Base-by-base conservation (phyloP, 2,797 vertebrate genomes). In the Coccyzus lansbergi region DNA sequence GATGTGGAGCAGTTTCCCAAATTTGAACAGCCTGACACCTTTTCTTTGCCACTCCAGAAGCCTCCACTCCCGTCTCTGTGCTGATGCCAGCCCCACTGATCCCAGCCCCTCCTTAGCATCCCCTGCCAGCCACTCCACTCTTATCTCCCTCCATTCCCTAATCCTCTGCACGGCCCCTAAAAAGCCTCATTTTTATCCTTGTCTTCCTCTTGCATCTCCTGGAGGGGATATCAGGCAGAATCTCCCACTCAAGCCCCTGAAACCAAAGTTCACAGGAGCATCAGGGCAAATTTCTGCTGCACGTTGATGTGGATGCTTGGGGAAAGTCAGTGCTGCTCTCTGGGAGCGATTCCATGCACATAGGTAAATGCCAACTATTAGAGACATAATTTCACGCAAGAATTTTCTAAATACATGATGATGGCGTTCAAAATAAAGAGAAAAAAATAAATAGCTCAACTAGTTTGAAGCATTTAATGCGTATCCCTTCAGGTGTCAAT, bases 401-500 rank as follows among this genome's bases (percentile, higher is more conserved):
- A 49, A 78, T 58, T 91, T 48, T 58, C 28, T 81, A 81, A 94
- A 93, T 40, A 15, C 5, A 36, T 38, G 65, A 25, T 46, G 79
- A 76, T 34, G 64, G 53, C 18, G 85, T 64, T 74, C 5, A 16
- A 42, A 83, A 44, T 58, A 44, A 31, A 15, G 15, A 44, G 34
- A 21, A 46, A n/a, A 62, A 42, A 51, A 52, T 14, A 49, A 38
- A 51, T 15, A 60, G 11, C 34, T 17, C 33, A 49, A 62, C n/a
- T 53, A 36, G 51, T 64, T 58, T 5, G 68, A 92, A 85, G 48
- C 2, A 6, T 63, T 93, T 76, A 63, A 94, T 74, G 88, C 75
- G 84, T 84, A 92, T 82, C 82, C 56, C 68, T 87, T 49, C 20
- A 11, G 88, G 81, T 93, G 92, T 92, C 95, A 96, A 90, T 83